Conservation (phyloP, 2,113 vertebrate species). For the Otocyon megalotis region DNA sequence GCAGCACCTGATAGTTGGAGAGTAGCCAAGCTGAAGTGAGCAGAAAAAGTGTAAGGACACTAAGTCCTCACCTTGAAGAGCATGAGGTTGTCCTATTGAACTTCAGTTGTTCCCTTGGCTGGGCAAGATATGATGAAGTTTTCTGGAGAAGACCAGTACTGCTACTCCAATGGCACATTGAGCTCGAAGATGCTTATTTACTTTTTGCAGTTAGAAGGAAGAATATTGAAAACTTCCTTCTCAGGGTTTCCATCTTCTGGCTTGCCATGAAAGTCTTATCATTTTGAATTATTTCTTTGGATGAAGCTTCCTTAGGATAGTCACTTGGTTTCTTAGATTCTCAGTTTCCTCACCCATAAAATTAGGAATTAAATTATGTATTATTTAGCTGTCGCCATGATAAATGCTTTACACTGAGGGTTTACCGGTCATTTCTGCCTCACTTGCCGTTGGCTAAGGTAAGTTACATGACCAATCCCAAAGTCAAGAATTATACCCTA, state of each 20-base stretch:
- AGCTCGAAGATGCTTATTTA: not conserved
- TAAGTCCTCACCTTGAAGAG: rapidly evolving
- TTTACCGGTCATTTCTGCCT: not conserved
- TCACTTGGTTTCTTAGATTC: not conserved
- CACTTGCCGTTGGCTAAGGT: not conserved
- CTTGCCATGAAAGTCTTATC: not conserved
- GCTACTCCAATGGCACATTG: not conserved
- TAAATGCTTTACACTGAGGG: not conserved
- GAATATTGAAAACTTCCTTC: not conserved
- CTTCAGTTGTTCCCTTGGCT: not conserved
- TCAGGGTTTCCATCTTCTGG: not conserved
- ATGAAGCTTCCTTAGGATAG: not conserved
- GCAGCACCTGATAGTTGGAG: not conserved
- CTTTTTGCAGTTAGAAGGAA: not conserved
- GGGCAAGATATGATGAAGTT: not conserved
- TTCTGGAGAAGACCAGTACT: not conserved
- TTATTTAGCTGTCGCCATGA: not conserved
- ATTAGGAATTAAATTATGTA: not conserved
- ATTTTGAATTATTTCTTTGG: not conserved
- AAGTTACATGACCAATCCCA: not conserved
- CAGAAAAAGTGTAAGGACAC: not conserved
- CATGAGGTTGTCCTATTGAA: not conserved
- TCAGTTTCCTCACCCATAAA: not conserved
- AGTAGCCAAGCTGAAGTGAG: not conserved
- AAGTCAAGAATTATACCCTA: not conserved